phyloP scores from a whole-genome alignment of 2,888 invertebrate genomes.

The Tenthredo scrophulariae region DNA sequence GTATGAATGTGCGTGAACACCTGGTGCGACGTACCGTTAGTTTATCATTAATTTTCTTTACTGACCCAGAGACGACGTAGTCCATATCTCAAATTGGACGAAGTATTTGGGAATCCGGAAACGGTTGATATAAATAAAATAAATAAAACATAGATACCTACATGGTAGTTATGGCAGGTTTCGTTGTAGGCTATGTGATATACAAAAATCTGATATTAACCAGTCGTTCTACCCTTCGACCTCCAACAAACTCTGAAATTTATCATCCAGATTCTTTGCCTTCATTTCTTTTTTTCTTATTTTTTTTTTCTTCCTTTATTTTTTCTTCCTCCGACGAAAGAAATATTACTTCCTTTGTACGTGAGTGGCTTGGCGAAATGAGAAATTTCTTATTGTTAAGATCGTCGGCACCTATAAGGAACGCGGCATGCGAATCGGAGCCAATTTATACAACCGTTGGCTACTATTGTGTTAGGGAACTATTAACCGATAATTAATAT shows the following conservation, averaged over 20 bases:
- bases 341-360: conserved; percentile 46
- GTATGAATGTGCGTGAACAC: conserved; percentile 11
- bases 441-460: conserved; percentile 24
- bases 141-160: conserved; percentile 20
- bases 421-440: conserved; percentile 9
- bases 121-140: conserved; percentile 40
- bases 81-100: conserved; percentile 41
- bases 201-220: conserved; percentile 6
- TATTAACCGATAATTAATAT: conserved; percentile 26
- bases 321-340: conserved; percentile 1
- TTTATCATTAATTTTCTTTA: conserved; percentile 44
- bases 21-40: conserved; percentile 10
- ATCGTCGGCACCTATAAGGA: conserved; percentile 19
- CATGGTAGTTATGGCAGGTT: background rate
- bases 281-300: background rate
- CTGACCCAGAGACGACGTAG: conserved; percentile 26
- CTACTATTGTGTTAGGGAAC: background rate
- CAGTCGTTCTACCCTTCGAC: conserved; percentile 2
- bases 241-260: conserved; percentile 22
- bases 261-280: conserved; percentile 29
- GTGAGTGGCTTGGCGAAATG: conserved; percentile 45
- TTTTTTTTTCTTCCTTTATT: background rate
- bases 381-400: conserved; percentile 48
- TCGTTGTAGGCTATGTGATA: background rate
- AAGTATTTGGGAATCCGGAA: conserved; percentile 15